phyloP scores from a whole-genome alignment of 2,797 vertebrate species.

The Bryconaethiops microstoma region DNA sequence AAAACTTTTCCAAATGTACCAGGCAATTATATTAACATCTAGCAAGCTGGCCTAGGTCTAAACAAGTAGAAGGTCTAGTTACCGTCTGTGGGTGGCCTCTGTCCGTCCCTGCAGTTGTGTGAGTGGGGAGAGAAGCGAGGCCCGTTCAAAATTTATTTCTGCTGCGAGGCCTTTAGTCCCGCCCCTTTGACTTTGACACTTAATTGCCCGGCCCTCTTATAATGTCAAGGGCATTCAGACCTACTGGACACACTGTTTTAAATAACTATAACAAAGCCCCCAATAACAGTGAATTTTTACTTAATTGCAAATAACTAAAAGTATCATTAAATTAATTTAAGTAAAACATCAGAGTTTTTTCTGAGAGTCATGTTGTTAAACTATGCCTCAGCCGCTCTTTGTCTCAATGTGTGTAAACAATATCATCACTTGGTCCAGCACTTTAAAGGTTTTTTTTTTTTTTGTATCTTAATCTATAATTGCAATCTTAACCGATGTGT shows the following conservation, averaged over 20 bases:
- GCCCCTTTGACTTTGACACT: constrained; percentile 58
- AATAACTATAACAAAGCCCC: constrained; percentile 4
- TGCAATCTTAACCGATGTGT: neutral
- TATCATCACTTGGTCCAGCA: neutral
- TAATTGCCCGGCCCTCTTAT: constrained; percentile 62
- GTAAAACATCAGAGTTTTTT: neutral
- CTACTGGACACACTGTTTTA: neutral
- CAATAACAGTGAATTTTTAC: neutral
- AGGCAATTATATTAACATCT: too few relatives aligned
- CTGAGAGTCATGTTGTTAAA: neutral
- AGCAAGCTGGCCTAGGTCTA: too few relatives aligned
- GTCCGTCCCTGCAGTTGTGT: constrained; percentile 72
- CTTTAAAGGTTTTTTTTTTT: too few relatives aligned
- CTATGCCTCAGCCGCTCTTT: neutral
- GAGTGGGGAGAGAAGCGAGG: constrained; percentile 65
- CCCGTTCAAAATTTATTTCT: constrained; percentile 67
- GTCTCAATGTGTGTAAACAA: neutral
- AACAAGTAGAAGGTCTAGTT: constrained; percentile 51
- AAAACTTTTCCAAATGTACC: neutral
- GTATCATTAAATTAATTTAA: neutral
- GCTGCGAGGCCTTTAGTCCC: constrained; percentile 56
- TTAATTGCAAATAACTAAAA: neutral
- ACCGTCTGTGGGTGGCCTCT: constrained; percentile 77
- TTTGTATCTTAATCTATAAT: neutral
- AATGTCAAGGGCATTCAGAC: constrained; percentile 78